phyloP scores from a whole-genome alignment of 2,797 vertebrate species.

The Streptopelia turtur region DNA sequence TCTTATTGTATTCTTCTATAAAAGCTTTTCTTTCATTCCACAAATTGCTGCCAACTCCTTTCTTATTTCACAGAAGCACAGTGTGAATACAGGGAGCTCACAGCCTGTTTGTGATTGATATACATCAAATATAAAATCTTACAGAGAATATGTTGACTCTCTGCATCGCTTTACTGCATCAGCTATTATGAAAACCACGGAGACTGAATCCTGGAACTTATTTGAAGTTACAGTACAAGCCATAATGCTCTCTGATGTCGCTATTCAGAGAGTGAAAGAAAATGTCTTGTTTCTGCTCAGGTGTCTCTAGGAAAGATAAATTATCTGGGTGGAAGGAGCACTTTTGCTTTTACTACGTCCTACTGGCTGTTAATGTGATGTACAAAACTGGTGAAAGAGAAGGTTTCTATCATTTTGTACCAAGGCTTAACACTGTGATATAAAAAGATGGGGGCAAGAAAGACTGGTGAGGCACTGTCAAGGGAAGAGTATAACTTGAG shows the following conservation, averaged over 20 bases:
- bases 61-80: background rate
- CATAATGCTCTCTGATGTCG: conserved; percentile 74
- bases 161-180: conserved; percentile 13
- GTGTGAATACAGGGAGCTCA: conserved; percentile 1
- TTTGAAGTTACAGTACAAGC: conserved; percentile 77
- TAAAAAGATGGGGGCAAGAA: conserved; percentile 19
- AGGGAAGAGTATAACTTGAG: background rate
- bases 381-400: conserved; percentile 15
- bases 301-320: conserved; percentile 36
- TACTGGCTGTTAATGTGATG: conserved; percentile 34
- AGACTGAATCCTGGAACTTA: conserved; percentile 26
- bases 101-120: background rate
- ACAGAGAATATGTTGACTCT: conserved; percentile 3
- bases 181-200: background rate
- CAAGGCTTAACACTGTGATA: conserved; percentile 69
- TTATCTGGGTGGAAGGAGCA: conserved; percentile 32
- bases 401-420: conserved; percentile 53
- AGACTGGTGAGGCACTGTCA: background rate
- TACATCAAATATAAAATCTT: background rate
- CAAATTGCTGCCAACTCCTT: background rate
- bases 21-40: conserved; percentile 8
- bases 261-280: conserved; percentile 61
- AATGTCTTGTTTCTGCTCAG: conserved; percentile 62
- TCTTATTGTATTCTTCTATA: background rate
- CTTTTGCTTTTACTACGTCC: conserved; percentile 29